Evolutionary conservation across 2,113 vertebrate species (phyloP).

Genomic region (Rallus limicola): DNA sequence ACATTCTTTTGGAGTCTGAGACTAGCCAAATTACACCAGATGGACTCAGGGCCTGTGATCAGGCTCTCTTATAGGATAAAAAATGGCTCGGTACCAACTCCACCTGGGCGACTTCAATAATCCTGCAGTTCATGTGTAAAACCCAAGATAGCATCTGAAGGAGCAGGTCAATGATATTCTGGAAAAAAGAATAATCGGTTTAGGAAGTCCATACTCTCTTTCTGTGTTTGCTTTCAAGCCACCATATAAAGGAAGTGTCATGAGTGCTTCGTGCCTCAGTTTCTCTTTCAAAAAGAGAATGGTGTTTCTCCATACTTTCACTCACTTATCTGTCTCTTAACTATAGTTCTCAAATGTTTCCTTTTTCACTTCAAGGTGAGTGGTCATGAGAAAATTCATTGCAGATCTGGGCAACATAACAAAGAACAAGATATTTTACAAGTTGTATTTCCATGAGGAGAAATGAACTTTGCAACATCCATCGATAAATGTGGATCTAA

Average conservation of each 20-base stretch:
- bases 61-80: not conserved
- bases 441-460: not conserved
- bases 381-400: not conserved
- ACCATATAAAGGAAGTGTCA: not conserved
- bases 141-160: not conserved
- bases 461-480: not conserved
- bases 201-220: not conserved
- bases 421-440: not conserved
- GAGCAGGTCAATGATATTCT: not conserved
- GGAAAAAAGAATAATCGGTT: not conserved
- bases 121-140: not conserved
- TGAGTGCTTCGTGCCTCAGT: not conserved
- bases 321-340: not conserved
- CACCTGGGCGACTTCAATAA: not conserved
- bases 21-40: not conserved
- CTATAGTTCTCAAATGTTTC: not conserved
- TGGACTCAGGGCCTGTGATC: not conserved
- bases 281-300: not conserved
- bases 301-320: not conserved
- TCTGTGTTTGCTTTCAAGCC: not conserved
- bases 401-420: not conserved
- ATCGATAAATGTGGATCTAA: not conserved
- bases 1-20: not conserved
- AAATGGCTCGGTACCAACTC: not conserved
- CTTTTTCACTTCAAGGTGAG: not conserved